Percentiles rank a stretch among this genome's conserved stretches.
These are phyloP conservation scores for Sarcophaga bullata DNA, from an alignment of 1,140 invertebrate genomes.

Conservation along the genomic window DNA sequence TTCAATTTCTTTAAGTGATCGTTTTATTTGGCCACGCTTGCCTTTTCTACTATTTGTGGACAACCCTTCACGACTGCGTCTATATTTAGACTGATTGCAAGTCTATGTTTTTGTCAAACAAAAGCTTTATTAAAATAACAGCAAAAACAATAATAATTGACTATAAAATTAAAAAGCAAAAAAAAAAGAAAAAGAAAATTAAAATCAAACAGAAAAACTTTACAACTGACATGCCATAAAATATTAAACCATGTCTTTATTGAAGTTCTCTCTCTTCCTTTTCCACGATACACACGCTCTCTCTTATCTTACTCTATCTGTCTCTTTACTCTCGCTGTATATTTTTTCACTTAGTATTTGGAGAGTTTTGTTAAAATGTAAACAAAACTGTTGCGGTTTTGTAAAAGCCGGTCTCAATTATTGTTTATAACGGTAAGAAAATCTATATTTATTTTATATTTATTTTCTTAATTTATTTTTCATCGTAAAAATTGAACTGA, in stretches of 20 bases:
- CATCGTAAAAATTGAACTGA: background rate
- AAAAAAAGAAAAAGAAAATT: too few relatives aligned
- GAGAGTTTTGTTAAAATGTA: background rate
- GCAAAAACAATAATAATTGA: too few relatives aligned
- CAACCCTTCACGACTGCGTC: conserved; percentile 28
- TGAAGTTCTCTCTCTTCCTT: background rate
- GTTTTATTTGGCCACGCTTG: too few relatives aligned
- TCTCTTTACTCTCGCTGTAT: background rate
- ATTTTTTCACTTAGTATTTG: background rate
- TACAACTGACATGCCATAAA: background rate
- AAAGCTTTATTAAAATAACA: conserved; percentile 8
- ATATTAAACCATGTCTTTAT: background rate
- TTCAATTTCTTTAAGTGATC: too few relatives aligned
- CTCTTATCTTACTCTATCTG: background rate
- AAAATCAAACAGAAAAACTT: background rate
- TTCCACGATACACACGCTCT: background rate
- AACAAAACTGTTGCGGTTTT: background rate
- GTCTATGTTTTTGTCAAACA: conserved; percentile 24
- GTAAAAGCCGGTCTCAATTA: conserved; percentile 29
- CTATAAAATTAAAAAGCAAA: too few relatives aligned
- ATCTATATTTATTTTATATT: background rate
- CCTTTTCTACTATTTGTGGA: background rate
- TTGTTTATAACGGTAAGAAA: conserved; percentile 8
- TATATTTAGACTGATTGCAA: conserved; percentile 28
- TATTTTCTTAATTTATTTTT: background rate